Conservation (phyloP, 1,140 invertebrate species). For the Eriosoma lanigerum region DNA sequence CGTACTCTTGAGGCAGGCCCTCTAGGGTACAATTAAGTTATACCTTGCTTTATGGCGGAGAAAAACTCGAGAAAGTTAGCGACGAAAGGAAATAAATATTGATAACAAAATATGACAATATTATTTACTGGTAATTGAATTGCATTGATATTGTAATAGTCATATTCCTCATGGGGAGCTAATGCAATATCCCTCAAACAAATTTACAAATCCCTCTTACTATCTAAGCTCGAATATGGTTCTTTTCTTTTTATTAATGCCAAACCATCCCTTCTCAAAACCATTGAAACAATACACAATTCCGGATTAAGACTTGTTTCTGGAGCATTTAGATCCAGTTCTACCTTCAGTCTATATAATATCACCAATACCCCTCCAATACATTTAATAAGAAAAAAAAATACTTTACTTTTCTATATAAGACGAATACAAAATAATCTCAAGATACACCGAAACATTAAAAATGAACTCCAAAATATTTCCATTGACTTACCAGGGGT, state of each 20-base stretch:
- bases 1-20: too few species aligned
- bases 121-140: too few species aligned
- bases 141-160: too few species aligned
- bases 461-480: too few species aligned
- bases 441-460: too few species aligned
- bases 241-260: neutral
- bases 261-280: neutral
- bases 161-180: conserved; percentile 31
- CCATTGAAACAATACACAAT: conserved; percentile 21
- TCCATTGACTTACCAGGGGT: too few species aligned
- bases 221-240: conserved; percentile 31
- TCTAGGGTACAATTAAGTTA: too few species aligned
- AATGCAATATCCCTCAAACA: neutral
- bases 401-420: neutral
- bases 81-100: too few species aligned
- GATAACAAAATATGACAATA: too few species aligned
- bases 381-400: neutral
- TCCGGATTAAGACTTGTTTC: neutral
- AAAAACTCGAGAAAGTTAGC: too few species aligned
- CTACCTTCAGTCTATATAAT: neutral
- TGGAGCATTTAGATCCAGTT: conserved; percentile 24
- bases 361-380: neutral
- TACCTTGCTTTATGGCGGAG: too few species aligned
- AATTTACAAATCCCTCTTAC: neutral
- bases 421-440: neutral